Conservation (phyloP, 2,888 invertebrate species). For the Chloroclystis v-ata region DNA sequence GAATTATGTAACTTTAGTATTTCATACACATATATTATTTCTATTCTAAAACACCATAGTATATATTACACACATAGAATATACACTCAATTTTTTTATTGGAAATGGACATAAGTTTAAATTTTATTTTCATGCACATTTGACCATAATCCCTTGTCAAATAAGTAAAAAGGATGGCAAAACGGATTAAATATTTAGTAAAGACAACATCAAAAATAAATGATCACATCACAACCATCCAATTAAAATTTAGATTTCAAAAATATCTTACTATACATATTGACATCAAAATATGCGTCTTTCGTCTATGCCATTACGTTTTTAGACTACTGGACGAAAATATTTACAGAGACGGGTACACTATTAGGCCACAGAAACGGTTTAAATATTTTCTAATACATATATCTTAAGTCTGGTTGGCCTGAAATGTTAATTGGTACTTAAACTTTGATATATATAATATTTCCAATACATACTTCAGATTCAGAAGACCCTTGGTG, state of each 20-base stretch:
- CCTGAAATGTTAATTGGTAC: too few species aligned
- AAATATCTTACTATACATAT: conserved; percentile 39
- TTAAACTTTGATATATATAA: too few species aligned
- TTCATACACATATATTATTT: conserved; percentile 9
- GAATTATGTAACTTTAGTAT: conserved; percentile 22
- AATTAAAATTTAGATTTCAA: conserved; percentile 56
- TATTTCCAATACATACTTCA: too few species aligned
- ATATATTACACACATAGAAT: conserved; percentile 20
- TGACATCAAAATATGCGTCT: conserved; percentile 42
- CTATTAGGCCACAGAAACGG: conserved; percentile 13
- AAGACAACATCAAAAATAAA: conserved; percentile 25
- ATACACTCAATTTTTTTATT: conserved; percentile 9
- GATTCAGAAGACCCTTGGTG: too few species aligned
- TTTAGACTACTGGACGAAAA: conserved; percentile 47
- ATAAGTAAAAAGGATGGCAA: conserved; percentile 6
- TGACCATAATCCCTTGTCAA: too few species aligned
- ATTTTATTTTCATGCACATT: background rate
- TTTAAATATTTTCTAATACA: too few species aligned
- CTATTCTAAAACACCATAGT: conserved; percentile 12
- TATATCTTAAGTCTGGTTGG: too few species aligned
- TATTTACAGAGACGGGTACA: conserved; percentile 34
- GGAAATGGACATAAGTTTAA: conserved; percentile 1
- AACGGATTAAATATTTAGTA: conserved; percentile 15
- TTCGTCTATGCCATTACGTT: conserved; percentile 35
- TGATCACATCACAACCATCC: conserved; percentile 67